Evolutionary conservation across 1,140 invertebrate genomes (phyloP).

Genomic region (Parapsyche elsis): DNA sequence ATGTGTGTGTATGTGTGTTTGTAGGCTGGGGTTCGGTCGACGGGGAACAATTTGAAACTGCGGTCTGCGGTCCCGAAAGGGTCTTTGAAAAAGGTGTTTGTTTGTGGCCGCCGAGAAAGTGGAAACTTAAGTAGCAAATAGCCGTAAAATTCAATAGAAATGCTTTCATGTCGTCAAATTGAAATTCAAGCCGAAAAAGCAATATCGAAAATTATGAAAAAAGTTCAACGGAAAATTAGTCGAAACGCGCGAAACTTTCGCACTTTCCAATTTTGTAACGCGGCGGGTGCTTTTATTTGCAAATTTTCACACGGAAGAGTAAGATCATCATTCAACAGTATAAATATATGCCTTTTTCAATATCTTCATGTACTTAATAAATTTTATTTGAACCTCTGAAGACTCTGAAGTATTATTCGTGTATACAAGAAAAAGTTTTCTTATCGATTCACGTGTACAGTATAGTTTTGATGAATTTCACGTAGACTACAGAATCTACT

Average conservation of each 20-base stretch:
- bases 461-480: too few species aligned
- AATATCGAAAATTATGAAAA: slow-evolving; percentile 28
- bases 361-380: too few species aligned
- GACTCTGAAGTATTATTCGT: too few species aligned
- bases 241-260: neutral
- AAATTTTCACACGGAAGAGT: neutral
- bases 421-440: too few species aligned
- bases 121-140: neutral
- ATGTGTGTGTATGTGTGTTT: neutral
- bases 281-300: neutral
- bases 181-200: neutral
- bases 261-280: slow-evolving; percentile 7
- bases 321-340: neutral
- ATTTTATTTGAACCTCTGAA: too few species aligned
- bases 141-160: slow-evolving; percentile 21
- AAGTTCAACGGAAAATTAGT: neutral
- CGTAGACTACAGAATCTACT: too few species aligned
- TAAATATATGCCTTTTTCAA: too few species aligned
- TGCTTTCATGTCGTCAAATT: neutral
- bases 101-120: slow-evolving; percentile 10
- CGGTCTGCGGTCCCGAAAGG: slow-evolving; percentile 4
- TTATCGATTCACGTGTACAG: too few species aligned
- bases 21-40: neutral
- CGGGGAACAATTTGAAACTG: slow-evolving; percentile 17
- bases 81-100: slow-evolving; percentile 38